A percentile compares a stretch with the other conserved stretches of the same genome.
These are phyloP conservation scores for Philhelius pedissequus DNA, from an alignment of 2,888 invertebrate genomes.

Conservation along the genomic window DNA sequence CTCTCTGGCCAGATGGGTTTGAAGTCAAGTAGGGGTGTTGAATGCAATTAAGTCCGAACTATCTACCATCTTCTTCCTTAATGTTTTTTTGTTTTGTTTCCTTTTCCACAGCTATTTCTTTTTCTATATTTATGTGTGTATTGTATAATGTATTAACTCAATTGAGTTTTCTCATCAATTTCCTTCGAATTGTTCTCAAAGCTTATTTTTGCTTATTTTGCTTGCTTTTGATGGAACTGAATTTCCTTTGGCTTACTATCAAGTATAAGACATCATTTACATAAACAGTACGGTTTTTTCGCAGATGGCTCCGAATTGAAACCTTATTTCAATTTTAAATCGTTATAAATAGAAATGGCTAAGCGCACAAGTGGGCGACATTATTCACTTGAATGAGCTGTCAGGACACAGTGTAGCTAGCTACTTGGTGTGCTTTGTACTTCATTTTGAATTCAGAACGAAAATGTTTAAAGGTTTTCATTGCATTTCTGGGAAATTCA, in stretches of 20 bases:
- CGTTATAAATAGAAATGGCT: conserved; percentile 59
- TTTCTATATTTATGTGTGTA: not conserved
- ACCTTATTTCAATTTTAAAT: conserved; percentile 63
- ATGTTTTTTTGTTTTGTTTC: no score
- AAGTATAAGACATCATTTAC: conserved; percentile 64
- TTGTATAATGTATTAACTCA: conserved; percentile 50
- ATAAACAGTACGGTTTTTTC: conserved; percentile 50
- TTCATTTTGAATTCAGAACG: not conserved
- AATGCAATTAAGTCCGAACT: conserved; percentile 57
- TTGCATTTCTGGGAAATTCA: conserved; percentile 8
- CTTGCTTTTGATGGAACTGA: conserved; percentile 24
- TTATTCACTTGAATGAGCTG: conserved; percentile 60
- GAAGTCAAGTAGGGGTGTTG: not conserved
- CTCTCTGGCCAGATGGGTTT: conserved; percentile 1
- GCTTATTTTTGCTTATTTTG: no score
- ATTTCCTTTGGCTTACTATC: conserved; percentile 47
- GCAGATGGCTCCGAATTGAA: conserved; percentile 41
- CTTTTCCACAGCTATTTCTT: not conserved
- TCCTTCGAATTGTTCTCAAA: conserved; percentile 51
- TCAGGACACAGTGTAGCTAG: conserved; percentile 1
- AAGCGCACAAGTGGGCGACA: conserved; percentile 15
- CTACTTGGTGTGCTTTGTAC: not conserved
- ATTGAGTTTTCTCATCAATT: conserved; percentile 62
- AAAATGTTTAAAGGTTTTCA: not conserved
- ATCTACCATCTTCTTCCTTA: not conserved